Evolutionary conservation across 2,113 vertebrate species (phyloP), one percentile per base, ranked within the genome.

Genomic region (Ophthalmolycus amberensis): DNA sequence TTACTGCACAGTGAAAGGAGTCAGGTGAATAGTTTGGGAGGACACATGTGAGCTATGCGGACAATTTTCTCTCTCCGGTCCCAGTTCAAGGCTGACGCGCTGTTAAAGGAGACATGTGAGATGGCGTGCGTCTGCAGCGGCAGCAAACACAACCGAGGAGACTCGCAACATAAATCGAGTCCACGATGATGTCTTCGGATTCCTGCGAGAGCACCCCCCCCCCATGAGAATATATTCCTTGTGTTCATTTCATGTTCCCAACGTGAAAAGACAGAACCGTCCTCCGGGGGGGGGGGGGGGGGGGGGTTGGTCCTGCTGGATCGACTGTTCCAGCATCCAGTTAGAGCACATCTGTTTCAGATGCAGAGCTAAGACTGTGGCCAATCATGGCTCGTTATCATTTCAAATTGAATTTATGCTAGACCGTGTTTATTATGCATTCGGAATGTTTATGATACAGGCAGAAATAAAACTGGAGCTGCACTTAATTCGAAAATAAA

Each of bases 341-440:
- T 81, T 69, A 54, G 71, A 83, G 81, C 64, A 91, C 87, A 90
- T 92, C 90, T 92, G 88, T 48, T 91, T 90, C 16, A 69, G 56
- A 91, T 90, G 80, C 58, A 58, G 64, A 71, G 64, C 50, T 16
- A 56, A 60, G 81, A 84, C 83, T 84, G 86, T 71, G 69, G 78
- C 83, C 69, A 71, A 85, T 80, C 77, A 60, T 73, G 74, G 44
- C 86, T 90, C 58, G 22, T 83, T 83, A 32, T 65, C 64, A 78
- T 87, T 71, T 69, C 6, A 89, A 50, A 85, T 88, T 46, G 64
- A 83, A 85, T 84, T 82, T 80, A 81, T 80, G 68, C 75, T 52
- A 8, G n/a, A 54, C 58, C 20, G 20, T 74, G 75, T 89, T 84
- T 84, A 79, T 66, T 38, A 69, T 74, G 75, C 48, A 75, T 58